phyloP scores from a whole-genome alignment of 2,888 invertebrate genomes.

The Celastrina argiolus region DNA sequence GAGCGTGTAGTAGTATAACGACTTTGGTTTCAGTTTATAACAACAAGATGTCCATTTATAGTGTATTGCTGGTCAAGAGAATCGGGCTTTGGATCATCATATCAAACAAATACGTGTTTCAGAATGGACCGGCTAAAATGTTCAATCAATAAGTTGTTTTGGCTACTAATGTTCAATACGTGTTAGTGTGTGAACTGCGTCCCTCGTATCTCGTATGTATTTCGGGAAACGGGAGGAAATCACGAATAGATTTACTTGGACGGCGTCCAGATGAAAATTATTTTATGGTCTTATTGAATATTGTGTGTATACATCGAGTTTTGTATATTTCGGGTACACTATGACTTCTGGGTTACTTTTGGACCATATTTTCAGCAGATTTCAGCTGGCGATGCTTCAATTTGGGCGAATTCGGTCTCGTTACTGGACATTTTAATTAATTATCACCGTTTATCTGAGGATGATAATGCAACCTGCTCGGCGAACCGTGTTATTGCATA shows the following conservation, averaged over 20 bases:
- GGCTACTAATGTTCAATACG: not conserved
- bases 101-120: not conserved
- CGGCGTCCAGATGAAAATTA: conserved; percentile 25
- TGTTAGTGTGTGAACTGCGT: not conserved
- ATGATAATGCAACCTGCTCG: not conserved
- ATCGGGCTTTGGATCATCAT: no score
- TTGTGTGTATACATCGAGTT: not conserved
- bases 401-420: not conserved
- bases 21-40: no score
- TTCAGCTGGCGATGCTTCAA: not conserved
- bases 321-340: not conserved
- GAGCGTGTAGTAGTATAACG: no score
- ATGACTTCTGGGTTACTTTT: not conserved
- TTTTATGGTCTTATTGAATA: conserved; percentile 22
- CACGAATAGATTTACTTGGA: conserved; percentile 26
- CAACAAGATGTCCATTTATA: no score
- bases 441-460: not conserved
- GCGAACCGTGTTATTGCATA: not conserved
- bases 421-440: not conserved
- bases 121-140: not conserved
- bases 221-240: conserved; percentile 23
- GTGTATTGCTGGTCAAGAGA: no score
- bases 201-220: conserved; percentile 24
- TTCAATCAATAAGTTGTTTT: not conserved
- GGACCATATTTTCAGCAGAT: not conserved